Base-by-base conservation (phyloP, 1,140 invertebrate species). In the Drosophila littoralis region DNA sequence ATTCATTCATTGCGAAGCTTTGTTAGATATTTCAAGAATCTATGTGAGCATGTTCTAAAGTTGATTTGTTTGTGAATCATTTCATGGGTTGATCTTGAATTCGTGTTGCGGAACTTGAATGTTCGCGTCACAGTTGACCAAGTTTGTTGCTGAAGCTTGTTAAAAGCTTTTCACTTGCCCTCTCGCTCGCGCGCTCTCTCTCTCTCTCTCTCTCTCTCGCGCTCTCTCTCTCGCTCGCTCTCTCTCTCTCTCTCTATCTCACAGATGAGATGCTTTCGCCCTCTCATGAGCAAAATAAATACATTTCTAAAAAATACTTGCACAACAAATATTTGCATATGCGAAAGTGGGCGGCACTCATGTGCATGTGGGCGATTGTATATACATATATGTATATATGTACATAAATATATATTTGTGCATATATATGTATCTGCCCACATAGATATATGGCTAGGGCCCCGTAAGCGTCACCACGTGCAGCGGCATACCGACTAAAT, bases 321-420 rank as follows among this genome's bases (percentile, higher is more conserved):
- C 28, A 83, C 57, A 63, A 71, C 22, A 79, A 82, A 79, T 83
- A 83, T 82, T 79, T 75, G 83, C 80, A 83, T 67, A 67, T 67
- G 73, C 55, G 64, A 70, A 69, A 76, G 64, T 77, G 59, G 66
- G 61, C 40, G 67, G 7, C n/a, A 17, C 35, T 33, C 43, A 4
- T 17, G 3, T 22, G 22, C 10, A 7, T 38, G 59, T 63, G 33
- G 35, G 63, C 33, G 68, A 68, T 76, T 76, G 54, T 76, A 69
- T 68, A 77, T 32, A 22, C 28, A n/a, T 48, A 22, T 48, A 2
- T 48, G n/a, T n/a, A n/a, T n/a, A n/a, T n/a, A n/a, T 76, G 54
- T 76, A 69, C 55, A 77, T 32, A 22, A 7, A n/a, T 50, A 22
- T 50, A 2, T 48, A 22, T 22, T 22, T 22, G 22, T 22, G 22